Base-by-base conservation (phyloP, 2,888 invertebrate species). In the Coleophora deauratella region DNA sequence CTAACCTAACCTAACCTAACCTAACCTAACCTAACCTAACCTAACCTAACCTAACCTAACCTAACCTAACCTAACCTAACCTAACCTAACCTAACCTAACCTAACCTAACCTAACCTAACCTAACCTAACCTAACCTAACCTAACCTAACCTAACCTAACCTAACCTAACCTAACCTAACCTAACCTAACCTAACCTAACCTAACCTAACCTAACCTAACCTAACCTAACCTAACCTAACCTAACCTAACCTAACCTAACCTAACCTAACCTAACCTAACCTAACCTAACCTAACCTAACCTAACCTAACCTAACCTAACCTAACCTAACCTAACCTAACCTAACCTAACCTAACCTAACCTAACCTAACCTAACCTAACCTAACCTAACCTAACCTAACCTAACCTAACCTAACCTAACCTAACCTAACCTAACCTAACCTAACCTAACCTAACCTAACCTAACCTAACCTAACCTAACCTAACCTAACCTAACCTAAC, bases 261-360 rank as follows among this genome's bases (percentile, higher is more conserved):
- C 36, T 36, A 35, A 36, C 35, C 41, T 41, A 35, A 36, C 41
- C 41, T 36, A 41, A 31, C 41, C 36, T 36, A 41, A 36, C 41
- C 41, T 36, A 41, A 36, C 41, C 41, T 36, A 41, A 41, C 41
- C 40, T 41, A 41, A 41, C 40, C 40, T 36, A 41, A 41, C 40
- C 40, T 41, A 41, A 41, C 40, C 40, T 36, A 41, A 41, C 36
- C 40, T 36, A 41, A n/a, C n/a, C 40, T 36, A 41, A 41, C 40
- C 40, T 36, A 41, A 41, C 40, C 40, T 36, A 41, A 36, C 41
- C 41, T 36, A 41, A 32, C 41, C 36, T 36, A 41, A 36, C 41
- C 41, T 36, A 41, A 36, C 41, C 41, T 41, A 41, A 36, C n/a
- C 41, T 36, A 41, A 36, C 41, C 41, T 41, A 41, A 41, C 41